These are phyloP conservation scores for Lamellibrachia columna DNA, from an alignment of 2,888 invertebrate species.

Conservation along the genomic window DNA sequence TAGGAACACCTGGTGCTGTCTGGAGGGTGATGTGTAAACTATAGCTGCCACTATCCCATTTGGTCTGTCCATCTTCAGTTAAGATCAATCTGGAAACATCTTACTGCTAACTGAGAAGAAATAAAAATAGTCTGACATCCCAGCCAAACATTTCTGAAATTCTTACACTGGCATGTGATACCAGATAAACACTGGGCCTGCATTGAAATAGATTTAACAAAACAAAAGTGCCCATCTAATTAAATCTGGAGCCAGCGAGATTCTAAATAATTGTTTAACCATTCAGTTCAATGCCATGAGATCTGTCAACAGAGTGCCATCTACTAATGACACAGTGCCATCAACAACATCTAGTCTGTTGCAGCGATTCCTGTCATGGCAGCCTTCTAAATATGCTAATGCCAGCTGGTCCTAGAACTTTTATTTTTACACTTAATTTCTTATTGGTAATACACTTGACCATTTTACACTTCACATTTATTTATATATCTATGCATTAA, in stretches of 20 bases:
- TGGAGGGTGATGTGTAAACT: background rate
- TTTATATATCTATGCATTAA: background rate
- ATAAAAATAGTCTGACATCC: background rate
- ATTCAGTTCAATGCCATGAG: background rate
- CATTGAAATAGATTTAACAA: background rate
- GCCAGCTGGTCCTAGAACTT: background rate
- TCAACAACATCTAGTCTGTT: background rate
- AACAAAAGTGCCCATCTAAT: background rate
- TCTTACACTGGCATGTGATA: background rate
- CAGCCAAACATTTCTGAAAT: too few relatives aligned
- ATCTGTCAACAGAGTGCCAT: background rate
- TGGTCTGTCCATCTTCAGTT: background rate
- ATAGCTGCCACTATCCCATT: background rate
- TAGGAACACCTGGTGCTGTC: background rate
- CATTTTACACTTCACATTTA: background rate
- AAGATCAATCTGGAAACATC: background rate
- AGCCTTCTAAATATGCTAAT: background rate
- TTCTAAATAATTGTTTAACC: background rate
- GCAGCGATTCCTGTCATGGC: background rate
- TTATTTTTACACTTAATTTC: background rate
- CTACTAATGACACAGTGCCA: background rate
- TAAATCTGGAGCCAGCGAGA: background rate
- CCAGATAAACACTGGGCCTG: background rate
- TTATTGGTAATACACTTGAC: background rate
- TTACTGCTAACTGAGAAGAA: background rate